phyloP scores from a whole-genome alignment of 2,113 vertebrate genomes.

The Plecotus auritus region DNA sequence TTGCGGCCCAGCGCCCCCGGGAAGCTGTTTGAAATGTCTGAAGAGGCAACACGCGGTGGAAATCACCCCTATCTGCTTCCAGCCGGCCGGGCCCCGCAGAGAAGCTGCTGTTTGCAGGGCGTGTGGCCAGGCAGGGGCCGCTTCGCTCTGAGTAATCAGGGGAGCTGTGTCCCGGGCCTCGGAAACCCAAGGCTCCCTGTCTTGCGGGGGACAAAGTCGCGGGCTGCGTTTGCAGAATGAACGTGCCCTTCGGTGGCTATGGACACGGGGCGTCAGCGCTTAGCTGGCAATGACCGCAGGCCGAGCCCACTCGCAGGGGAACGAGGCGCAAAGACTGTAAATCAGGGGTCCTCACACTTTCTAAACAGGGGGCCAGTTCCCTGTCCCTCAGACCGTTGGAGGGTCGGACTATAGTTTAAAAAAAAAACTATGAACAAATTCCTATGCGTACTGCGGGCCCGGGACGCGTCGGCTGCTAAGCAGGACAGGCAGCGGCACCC shows the following conservation, averaged over 20 bases:
- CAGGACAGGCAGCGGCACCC: too few species aligned
- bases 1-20: background rate
- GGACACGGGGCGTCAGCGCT: background rate
- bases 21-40: slow-evolving; percentile 59
- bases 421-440: too few species aligned
- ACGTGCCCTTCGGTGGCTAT: background rate
- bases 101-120: slow-evolving; percentile 18
- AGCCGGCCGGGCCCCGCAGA: background rate
- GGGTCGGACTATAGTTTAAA: too few species aligned
- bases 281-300: background rate
- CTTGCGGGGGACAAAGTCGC: background rate
- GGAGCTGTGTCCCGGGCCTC: slow-evolving; percentile 10
- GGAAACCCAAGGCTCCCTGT: background rate
- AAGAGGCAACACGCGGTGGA: slow-evolving; percentile 39
- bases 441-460: too few species aligned
- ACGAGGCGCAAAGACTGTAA: background rate
- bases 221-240: background rate
- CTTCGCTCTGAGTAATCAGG: background rate
- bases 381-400: too few species aligned
- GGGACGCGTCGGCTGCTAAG: too few species aligned
- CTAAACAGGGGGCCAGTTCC: too few species aligned
- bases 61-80: slow-evolving; percentile 38
- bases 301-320: background rate
- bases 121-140: background rate
- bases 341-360: too few species aligned